Evolutionary conservation across 2,797 vertebrate genomes (phyloP).

Genomic region (Tauraco hartlaubi): DNA sequence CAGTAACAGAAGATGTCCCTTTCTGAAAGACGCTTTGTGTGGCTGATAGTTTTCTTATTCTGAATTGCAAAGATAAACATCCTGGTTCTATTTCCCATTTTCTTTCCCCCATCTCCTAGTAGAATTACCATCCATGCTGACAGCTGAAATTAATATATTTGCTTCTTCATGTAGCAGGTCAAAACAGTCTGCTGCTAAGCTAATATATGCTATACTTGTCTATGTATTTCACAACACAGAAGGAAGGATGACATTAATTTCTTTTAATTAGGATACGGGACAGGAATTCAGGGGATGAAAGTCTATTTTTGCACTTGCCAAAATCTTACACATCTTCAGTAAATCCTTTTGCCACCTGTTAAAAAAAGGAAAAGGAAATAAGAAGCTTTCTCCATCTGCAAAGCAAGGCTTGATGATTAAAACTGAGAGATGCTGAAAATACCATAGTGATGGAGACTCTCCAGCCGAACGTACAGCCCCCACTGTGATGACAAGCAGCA

Average conservation of each 20-base stretch:
- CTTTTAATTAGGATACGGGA: neutral
- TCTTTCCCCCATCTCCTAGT: neutral
- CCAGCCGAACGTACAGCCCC: neutral
- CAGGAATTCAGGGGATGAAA: neutral
- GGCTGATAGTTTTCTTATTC: neutral
- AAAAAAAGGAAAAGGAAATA: neutral
- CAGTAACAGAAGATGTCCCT: neutral
- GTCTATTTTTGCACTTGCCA: neutral
- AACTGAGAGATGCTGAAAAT: conserved; percentile 9
- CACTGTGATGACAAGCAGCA: neutral
- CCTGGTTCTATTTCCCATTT: neutral
- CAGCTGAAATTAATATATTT: neutral
- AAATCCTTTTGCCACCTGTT: neutral
- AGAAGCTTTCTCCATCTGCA: neutral
- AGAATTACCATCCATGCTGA: neutral
- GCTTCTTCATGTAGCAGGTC: neutral
- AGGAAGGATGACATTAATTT: neutral
- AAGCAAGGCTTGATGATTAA: neutral
- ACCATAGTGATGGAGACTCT: conserved; percentile 8
- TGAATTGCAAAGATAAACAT: neutral
- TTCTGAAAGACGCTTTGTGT: neutral
- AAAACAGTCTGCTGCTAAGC: neutral
- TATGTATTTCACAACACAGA: neutral
- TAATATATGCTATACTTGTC: neutral
- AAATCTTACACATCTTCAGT: neutral